Base-by-base conservation (phyloP, 2,888 invertebrate species). In the Drosophila atroscutellata region DNA sequence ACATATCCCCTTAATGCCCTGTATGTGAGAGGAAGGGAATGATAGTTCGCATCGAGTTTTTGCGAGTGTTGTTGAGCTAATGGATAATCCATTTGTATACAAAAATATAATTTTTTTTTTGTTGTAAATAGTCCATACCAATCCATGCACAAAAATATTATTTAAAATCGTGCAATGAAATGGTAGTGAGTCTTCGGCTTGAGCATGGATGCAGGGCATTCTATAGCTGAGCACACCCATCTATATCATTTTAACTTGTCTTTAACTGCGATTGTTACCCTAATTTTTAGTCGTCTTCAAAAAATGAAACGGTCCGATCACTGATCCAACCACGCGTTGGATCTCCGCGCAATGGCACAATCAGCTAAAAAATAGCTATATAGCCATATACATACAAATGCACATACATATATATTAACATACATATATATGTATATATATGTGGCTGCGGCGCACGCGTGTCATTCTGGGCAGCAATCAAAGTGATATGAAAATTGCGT, bases 401-500 rank as follows among this genome's bases (percentile, higher is more conserved):
- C 30, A 7, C 26, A 49, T 28, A 18, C 4, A 49, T 13, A 50
- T 13, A 50, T 52, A 34, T 20, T 1, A 24, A 50, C n/a, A 49
- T 18, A 18, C 24, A 24, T 3, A 26, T 26, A 18, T 30, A 8
- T 18, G n/a, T 18, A 2, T 15, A 18, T 30, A 8, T 18, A 13
- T 55, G 26, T n/a, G 26, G 72, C 56, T 66, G 57, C 76, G 85
- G 89, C 89, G 85, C 90, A 86, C 86, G 86, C 86, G 86, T 86
- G 86, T 86, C 86, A 86, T 86, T 89, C 87, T 72, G 90, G 80
- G 81, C 86, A 81, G 87, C 88, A 91, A 91, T 91, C 91, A 91
- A 91, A 91, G 91, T 91, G 91, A 91, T 90, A 77, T 83, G 91
- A 91, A 91, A 91, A 91, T 91, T 91, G 90, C 91, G 65, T 90